Conservation (phyloP, 2,888 invertebrate species). For the Himalopsyche tibetana region DNA sequence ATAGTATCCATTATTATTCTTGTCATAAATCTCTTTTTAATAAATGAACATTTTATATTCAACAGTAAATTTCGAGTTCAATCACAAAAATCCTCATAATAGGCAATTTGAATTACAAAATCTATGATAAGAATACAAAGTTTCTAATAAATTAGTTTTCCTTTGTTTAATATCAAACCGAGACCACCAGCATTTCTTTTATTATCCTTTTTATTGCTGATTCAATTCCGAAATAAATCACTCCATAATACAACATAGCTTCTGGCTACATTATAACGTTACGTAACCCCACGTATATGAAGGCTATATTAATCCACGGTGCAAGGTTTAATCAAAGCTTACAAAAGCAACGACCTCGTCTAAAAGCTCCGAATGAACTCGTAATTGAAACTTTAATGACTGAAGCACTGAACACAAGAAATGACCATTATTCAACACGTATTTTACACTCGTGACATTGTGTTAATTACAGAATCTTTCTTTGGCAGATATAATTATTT, state of each 20-base stretch:
- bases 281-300: not conserved
- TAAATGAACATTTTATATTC: too few species aligned
- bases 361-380: conserved; percentile 26
- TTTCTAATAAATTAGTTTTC: too few species aligned
- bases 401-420: not conserved
- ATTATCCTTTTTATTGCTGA: not conserved
- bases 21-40: too few species aligned
- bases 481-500: too few species aligned
- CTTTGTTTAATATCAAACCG: too few species aligned
- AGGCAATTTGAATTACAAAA: too few species aligned
- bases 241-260: not conserved
- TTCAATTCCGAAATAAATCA: conserved; percentile 1
- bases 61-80: too few species aligned
- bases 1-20: too few species aligned
- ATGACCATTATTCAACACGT: conserved; percentile 1
- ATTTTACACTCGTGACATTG: not conserved
- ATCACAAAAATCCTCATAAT: too few species aligned
- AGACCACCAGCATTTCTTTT: conserved; percentile 3
- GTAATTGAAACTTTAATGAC: conserved; percentile 28
- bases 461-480: conserved; percentile 1
- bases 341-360: conserved; percentile 27
- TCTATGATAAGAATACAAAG: too few species aligned
- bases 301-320: conserved; percentile 21
- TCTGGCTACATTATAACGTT: not conserved
- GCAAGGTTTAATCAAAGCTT: conserved; percentile 21